Base-by-base conservation (phyloP, 2,113 vertebrate species). In the Pseudopodoces humilis region DNA sequence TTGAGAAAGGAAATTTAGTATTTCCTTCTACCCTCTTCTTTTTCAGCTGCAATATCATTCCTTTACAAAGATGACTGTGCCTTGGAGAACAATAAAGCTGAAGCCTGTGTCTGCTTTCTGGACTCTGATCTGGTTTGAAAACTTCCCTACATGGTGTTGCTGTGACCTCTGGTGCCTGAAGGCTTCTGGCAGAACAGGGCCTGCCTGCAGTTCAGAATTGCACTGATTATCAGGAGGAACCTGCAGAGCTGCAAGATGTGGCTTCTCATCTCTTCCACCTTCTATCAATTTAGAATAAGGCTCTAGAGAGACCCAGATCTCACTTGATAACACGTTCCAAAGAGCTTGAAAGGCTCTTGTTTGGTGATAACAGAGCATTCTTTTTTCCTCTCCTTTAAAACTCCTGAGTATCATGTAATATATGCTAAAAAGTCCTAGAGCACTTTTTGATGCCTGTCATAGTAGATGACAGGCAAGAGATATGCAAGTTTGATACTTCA, bases 21-120 rank as follows among this genome's bases (percentile, higher is more conserved):
- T 55, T 83, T 56, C 9, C 17, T 92, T 53, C 39, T 78, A 9
- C 27, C 7, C 11, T 92, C 47, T 75, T 88, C 74, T 84, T 86
- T 96, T 94, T 21, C 92, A 98, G 98, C 63, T 98, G 98, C 93
- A 98, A 98, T 71, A 98, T 98, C 62, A 39, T 98, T 63, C 98
- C 98, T 77, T 95, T 98, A 86, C 97, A 98, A 41, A 98, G 98
- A 97, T 98, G 97, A 98, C 69, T 44, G 8, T 14, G 41, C 27
- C 58, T 46, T 76, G 46, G 64, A 65, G 56, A 74, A 43, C 68
- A 78, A 59, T 35, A 83, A 92, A 90, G 64, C 60, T 81, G 92
- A 60, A 74, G 64, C 28, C 72, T 67, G 62, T 94, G 77, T 30
- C 75, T 92, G 74, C 58, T 47, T 79, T 83, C 60, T 83, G 88